These are phyloP conservation scores for Trematocara nigrifrons DNA, from an alignment of 2,113 vertebrate species.

Conservation along the genomic window DNA sequence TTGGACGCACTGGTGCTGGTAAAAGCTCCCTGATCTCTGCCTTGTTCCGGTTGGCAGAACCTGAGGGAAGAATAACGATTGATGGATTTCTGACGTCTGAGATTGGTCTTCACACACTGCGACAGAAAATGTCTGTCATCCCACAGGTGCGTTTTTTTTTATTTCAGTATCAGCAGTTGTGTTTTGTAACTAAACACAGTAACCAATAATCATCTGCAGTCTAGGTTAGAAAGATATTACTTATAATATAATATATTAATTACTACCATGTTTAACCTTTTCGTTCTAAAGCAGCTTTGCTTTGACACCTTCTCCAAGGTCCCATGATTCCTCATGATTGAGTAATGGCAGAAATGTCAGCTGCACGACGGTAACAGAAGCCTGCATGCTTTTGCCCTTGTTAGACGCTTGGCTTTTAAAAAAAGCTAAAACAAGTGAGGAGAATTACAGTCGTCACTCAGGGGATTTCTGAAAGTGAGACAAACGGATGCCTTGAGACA, in stretches of 20 bases:
- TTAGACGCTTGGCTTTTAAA: constrained; percentile 30
- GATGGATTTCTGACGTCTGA: constrained; percentile 85
- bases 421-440: constrained; percentile 59
- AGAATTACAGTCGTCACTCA: constrained; percentile 64
- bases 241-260: not conserved
- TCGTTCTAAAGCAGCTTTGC: not conserved
- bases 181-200: not conserved
- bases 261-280: not conserved
- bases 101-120: constrained; percentile 85
- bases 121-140: constrained; percentile 94
- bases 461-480: constrained; percentile 72
- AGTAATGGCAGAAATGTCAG: constrained; percentile 17
- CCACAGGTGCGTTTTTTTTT: constrained; percentile 78
- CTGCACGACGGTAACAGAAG: constrained; percentile 20
- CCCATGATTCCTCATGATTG: constrained; percentile 1
- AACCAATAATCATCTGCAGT: not conserved
- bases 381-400: constrained; percentile 21
- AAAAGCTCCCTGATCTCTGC: constrained; percentile 91
- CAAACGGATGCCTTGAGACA: constrained; percentile 72
- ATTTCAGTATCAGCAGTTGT: not conserved
- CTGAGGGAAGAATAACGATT: constrained; percentile 85
- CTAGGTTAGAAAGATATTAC: not conserved
- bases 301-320: not conserved
- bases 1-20: constrained; percentile 89
- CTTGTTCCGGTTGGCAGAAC: constrained; percentile 88